A percentile compares a stretch with the other conserved stretches of the same genome.
Evolutionary conservation across 2,888 invertebrate genomes (phyloP).

Genomic region (Hartigia nigra): DNA sequence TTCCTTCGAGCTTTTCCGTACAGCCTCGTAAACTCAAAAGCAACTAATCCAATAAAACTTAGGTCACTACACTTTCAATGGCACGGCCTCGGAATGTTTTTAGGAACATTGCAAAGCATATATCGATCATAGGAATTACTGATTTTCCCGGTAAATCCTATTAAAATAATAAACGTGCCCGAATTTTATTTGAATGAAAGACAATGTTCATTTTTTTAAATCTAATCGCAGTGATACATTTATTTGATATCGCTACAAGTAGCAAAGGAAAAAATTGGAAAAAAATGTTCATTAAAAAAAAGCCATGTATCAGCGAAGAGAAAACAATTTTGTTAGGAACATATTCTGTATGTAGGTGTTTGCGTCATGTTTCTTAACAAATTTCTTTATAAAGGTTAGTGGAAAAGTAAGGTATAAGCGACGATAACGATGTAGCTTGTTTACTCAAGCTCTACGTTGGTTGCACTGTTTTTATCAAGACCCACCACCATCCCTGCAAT

Average conservation of each 20-base stretch:
- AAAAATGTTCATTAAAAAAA: neutral
- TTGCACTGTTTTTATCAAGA: conserved; percentile 15
- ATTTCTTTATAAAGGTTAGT: conserved; percentile 10
- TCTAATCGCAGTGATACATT: neutral
- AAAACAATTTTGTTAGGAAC: neutral
- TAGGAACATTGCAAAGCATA: neutral
- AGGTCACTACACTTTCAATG: conserved; percentile 1
- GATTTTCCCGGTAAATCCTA: neutral
- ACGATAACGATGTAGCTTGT: conserved; percentile 20
- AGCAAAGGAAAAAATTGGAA: neutral
- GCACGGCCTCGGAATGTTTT: neutral
- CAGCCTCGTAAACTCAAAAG: conserved; percentile 17
- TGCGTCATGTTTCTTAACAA: conserved; percentile 13
- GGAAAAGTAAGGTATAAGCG: conserved; percentile 14
- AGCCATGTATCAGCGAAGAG: neutral
- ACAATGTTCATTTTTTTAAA: neutral
- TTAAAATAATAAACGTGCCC: neutral
- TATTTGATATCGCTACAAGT: no score
- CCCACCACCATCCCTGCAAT: neutral
- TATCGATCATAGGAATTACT: neutral
- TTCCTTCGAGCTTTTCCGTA: conserved; percentile 10
- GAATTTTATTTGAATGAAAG: neutral
- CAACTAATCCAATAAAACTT: conserved; percentile 13
- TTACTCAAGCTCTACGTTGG: conserved; percentile 16
- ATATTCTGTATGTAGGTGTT: neutral